Conservation (phyloP, 2,888 invertebrate genomes). For the Xylocampa areola region DNA sequence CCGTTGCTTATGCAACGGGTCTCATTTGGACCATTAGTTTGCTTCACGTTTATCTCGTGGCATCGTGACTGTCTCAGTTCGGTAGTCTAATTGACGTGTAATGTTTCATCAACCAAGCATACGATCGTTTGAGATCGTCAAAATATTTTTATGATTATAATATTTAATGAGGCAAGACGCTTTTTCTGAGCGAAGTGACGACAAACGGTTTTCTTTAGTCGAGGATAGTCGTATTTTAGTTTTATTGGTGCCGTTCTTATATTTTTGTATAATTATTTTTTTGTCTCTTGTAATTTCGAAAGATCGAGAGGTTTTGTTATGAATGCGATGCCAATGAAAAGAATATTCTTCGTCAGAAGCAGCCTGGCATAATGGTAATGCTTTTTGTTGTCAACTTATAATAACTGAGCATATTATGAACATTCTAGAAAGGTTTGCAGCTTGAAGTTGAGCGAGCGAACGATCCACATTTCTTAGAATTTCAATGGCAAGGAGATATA, state of each 20-base stretch:
- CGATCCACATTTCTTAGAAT: conserved; percentile 5
- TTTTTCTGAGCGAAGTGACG: conserved; percentile 30
- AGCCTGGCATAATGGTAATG: no score
- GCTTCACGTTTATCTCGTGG: conserved; percentile 26
- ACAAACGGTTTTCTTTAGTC: no score
- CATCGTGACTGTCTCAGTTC: conserved; percentile 12
- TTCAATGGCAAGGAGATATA: conserved; percentile 22
- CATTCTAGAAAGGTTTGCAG: no score
- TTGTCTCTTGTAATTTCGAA: no score
- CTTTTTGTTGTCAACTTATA: no score
- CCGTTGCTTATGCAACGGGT: conserved; percentile 22
- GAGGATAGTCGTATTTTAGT: no score
- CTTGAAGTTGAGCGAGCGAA: no score
- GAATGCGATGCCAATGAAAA: no score
- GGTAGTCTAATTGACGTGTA: conserved; percentile 34
- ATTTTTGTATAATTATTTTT: conserved; percentile 26
- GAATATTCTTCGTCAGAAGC: no score
- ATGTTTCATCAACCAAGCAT: conserved; percentile 30
- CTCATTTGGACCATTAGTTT: conserved; percentile 15
- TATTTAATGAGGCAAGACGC: conserved; percentile 44
- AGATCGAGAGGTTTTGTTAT: no score
- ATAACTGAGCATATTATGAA: no score
- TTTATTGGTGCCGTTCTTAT: conserved; percentile 20
- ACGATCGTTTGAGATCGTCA: conserved; percentile 29
- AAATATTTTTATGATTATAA: conserved; percentile 33